Base-by-base conservation (phyloP, 2,797 vertebrate species). In the Cephalopachus bancanus region DNA sequence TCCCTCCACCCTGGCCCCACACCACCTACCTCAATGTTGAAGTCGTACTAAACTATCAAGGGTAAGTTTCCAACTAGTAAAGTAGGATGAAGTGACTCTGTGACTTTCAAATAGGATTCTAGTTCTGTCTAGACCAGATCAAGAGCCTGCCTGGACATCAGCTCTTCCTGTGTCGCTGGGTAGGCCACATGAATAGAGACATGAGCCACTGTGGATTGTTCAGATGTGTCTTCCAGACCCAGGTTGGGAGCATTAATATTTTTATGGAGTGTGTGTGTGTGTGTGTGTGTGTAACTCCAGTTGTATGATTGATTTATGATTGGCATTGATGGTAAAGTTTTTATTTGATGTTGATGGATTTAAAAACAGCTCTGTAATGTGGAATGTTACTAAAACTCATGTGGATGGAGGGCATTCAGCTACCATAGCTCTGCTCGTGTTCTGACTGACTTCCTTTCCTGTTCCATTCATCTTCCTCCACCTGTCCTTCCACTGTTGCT, bases 401-500 rank as follows among this genome's bases (percentile, higher is more conserved):
- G 3, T 26, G 16, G 10, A 14, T n/a, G 15, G 20, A 55, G 16
- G 26, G 7, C 2, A 4, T 17, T 24, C n/a, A 17, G 28, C 57
- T 10, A n/a, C 2, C 2, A n/a, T 33, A 10, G 1, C 28, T 14
- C 44, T 62, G 62, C 28, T 44, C 7, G 8, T 0, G 5, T n/a
- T 44, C n/a, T 44, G 67, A 16, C 67, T 71, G 67, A 60, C n/a
- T 7, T 19, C 81, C 26, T 55, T n/a, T 14, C n/a, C 37, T 12
- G 55, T 59, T 19, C 7, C 11, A 17, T 0, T 3, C 16, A 2
- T 20, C 16, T 6, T n/a, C 22, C 16, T 28, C 64, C 2, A 0
- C 11, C 59, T 28, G 10, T 22, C 57, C 57, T n/a, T 19, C 71
- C 53, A 1, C 37, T 7, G 2, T 22, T 4, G 8, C 44, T 33